Percentiles rank a stretch among this genome's conserved stretches.
Evolutionary conservation across 2,113 vertebrate genomes (phyloP).

Genomic region (Gambusia holbrooki): DNA sequence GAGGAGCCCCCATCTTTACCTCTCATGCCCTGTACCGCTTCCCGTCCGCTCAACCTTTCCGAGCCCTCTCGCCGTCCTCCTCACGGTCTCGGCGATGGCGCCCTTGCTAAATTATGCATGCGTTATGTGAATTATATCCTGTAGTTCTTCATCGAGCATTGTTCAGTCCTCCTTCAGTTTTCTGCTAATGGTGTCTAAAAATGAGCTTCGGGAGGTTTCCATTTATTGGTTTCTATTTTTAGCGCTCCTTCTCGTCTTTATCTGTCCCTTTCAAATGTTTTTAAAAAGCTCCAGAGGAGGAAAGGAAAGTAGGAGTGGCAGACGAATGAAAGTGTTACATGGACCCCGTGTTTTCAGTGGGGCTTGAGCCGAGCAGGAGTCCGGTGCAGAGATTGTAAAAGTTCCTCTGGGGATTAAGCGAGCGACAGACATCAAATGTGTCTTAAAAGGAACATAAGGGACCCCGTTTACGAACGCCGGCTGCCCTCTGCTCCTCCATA

Average conservation of each 20-base stretch:
- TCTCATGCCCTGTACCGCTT: neutral
- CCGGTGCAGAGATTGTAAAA: constrained; percentile 24
- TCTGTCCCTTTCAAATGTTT: constrained; percentile 15
- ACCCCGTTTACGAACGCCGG: constrained; percentile 12
- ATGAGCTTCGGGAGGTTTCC: constrained; percentile 50
- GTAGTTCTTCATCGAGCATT: constrained; percentile 41
- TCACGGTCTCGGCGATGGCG: constrained; percentile 33
- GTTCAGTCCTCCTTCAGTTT: constrained; percentile 33
- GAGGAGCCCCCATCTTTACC: constrained; percentile 17
- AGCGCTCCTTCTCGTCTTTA: constrained; percentile 47
- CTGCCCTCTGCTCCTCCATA: constrained; percentile 30
- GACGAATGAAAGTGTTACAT: constrained; percentile 19
- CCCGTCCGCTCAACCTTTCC: neutral
- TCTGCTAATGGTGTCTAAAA: constrained; percentile 41
- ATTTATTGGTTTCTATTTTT: constrained; percentile 67
- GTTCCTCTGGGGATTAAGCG: constrained; percentile 39
- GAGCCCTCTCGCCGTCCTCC: constrained; percentile 6
- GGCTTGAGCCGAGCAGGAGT: constrained; percentile 5
- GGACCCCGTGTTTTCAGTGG: constrained; percentile 5
- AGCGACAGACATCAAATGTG: constrained; percentile 55
- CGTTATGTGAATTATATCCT: constrained; percentile 39
- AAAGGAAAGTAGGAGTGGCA: constrained; percentile 17
- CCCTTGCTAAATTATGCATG: constrained; percentile 60
- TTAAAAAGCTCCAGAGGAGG: constrained; percentile 34
- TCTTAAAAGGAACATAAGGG: constrained; percentile 42